Conservation (phyloP, 2,113 vertebrate genomes). For the Blennius ocellaris region DNA sequence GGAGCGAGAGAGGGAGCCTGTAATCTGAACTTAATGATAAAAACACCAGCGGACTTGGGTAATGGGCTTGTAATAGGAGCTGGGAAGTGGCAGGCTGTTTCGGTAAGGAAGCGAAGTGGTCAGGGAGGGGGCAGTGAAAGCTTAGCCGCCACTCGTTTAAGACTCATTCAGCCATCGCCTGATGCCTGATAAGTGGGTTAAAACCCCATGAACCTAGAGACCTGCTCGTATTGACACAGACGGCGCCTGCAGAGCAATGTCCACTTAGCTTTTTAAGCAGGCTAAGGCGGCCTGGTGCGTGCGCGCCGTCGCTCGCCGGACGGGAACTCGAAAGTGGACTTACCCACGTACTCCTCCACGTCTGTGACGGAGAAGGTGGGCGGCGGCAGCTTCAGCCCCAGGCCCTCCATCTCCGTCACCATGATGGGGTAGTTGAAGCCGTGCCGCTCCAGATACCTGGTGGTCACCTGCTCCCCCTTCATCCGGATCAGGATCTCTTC, state of each 20-base stretch:
- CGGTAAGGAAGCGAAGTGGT: constrained; percentile 57
- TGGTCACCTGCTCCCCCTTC: constrained; percentile 93
- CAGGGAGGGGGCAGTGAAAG: constrained; percentile 65
- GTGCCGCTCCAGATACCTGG: constrained; percentile 93
- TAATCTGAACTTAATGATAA: constrained; percentile 78
- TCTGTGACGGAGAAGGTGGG: constrained; percentile 91
- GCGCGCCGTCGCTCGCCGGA: no score
- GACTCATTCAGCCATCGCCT: constrained; percentile 51
- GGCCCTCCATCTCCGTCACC: constrained; percentile 90
- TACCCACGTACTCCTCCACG: constrained; percentile 97
- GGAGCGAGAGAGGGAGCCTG: constrained; percentile 58
- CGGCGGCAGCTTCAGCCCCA: constrained; percentile 92
- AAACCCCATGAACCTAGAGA: constrained; percentile 70
- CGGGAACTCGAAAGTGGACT: constrained; percentile 57
- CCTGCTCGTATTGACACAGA: constrained; percentile 67
- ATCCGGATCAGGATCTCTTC: constrained; percentile 93
- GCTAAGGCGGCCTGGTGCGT: neutral
- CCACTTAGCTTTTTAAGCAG: constrained; percentile 58
- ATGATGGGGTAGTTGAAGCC: constrained; percentile 93
- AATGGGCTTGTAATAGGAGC: constrained; percentile 79
- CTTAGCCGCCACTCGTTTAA: constrained; percentile 64
- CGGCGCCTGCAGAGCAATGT: constrained; percentile 53
- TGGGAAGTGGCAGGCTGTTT: constrained; percentile 61
- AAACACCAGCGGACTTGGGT: constrained; percentile 63
- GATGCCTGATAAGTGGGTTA: constrained; percentile 76